phyloP scores from a whole-genome alignment of 2,797 vertebrate genomes.

The Parauchenoglanis punctatus region DNA sequence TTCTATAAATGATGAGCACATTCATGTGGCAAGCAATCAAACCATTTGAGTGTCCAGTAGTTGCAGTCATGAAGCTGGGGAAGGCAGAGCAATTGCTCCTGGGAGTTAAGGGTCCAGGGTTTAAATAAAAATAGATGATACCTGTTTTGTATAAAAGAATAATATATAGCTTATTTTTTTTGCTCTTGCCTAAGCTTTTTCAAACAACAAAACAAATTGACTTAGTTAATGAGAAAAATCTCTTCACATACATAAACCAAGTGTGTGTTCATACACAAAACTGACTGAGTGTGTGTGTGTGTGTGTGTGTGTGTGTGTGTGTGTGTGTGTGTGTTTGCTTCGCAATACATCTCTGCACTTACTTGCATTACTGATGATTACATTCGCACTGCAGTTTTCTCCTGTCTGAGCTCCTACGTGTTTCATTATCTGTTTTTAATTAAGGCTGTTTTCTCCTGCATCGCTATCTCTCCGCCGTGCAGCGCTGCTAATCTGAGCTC shows the following conservation, averaged over 20 bases:
- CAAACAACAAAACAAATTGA: constrained; percentile 11
- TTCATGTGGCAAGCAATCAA: neutral
- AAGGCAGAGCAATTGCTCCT: neutral
- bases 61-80: no score
- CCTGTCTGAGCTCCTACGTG: constrained; percentile 42
- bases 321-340: neutral
- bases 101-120: neutral
- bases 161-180: neutral
- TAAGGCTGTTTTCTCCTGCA: constrained; percentile 51
- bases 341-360: constrained; percentile 13
- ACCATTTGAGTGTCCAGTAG: neutral
- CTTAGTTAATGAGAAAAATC: constrained; percentile 4
- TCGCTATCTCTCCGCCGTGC: constrained; percentile 48
- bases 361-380: constrained; percentile 44
- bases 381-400: constrained; percentile 31
- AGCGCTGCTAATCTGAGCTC: constrained; percentile 62
- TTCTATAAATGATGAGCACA: neutral
- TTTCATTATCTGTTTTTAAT: constrained; percentile 60
- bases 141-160: neutral
- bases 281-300: constrained; percentile 13
- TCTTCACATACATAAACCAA: neutral
- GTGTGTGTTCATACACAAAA: neutral
- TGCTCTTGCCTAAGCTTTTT: neutral
- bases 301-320: no score
- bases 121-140: neutral